A percentile compares a stretch with the other conserved stretches of the same genome.
These are phyloP conservation scores for Dascillus cervinus DNA, from an alignment of 2,888 invertebrate genomes.

Conservation along the genomic window DNA sequence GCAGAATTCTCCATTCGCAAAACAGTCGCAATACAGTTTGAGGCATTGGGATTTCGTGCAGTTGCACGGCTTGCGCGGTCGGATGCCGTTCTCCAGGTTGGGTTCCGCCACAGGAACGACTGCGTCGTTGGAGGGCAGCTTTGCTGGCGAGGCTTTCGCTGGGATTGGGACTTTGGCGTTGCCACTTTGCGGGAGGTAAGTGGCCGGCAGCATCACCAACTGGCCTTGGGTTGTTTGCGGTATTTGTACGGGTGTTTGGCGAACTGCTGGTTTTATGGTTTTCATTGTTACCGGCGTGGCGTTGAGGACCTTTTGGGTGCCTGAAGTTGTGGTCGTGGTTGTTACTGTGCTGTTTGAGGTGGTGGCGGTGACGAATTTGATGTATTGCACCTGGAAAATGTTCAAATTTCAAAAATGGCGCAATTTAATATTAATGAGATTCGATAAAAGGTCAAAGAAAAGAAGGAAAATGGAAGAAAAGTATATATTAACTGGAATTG, in stretches of 20 bases:
- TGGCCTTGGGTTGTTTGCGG: conserved; percentile 34
- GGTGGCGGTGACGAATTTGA: too few relatives aligned
- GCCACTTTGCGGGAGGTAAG: conserved; percentile 44
- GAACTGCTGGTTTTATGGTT: too few relatives aligned
- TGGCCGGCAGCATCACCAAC: conserved; percentile 53
- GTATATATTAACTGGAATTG: too few relatives aligned
- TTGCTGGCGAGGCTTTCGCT: conserved; percentile 9
- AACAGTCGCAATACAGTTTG: conserved; percentile 98
- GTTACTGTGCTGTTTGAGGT: too few relatives aligned
- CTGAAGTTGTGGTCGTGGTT: too few relatives aligned
- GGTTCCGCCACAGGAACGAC: conserved; percentile 1
- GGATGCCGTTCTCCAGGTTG: conserved; percentile 40
- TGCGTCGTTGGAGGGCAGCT: conserved; percentile 6
- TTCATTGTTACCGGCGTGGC: too few relatives aligned
- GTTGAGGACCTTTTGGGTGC: too few relatives aligned
- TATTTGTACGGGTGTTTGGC: conserved; percentile 15
- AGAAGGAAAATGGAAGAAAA: too few relatives aligned
- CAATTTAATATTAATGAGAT: too few relatives aligned
- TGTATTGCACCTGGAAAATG: too few relatives aligned
- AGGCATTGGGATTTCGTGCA: conserved; percentile 98
- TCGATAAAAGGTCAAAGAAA: too few relatives aligned
- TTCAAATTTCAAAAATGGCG: too few relatives aligned
- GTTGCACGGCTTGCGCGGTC: conserved; percentile 92
- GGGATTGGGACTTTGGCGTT: conserved; percentile 31
- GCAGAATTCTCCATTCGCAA: conserved; percentile 99